Evolutionary conservation across 2,113 vertebrate species (phyloP).

Genomic region (Phrynocephalus versicolor): DNA sequence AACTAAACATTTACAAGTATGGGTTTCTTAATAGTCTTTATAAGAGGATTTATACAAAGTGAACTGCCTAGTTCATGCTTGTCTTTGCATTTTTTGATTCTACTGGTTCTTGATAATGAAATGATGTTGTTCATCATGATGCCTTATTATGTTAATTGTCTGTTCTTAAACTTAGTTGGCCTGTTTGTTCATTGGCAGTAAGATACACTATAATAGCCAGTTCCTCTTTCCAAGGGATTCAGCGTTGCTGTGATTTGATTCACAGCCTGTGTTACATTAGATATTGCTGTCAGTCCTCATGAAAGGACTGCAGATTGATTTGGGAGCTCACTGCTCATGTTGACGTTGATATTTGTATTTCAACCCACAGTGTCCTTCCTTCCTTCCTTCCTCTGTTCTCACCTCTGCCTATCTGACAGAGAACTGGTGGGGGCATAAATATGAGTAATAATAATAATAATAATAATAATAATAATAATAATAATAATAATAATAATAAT

Average conservation of each 20-base stretch:
- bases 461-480: too few species aligned
- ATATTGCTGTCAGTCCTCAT: too few species aligned
- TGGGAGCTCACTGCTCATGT: too few species aligned
- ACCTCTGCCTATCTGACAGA: too few species aligned
- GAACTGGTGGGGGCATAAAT: too few species aligned
- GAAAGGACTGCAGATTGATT: not conserved
- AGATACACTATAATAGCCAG: not conserved
- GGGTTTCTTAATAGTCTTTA: not conserved
- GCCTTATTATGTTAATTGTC: not conserved
- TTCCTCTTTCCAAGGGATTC: not conserved
- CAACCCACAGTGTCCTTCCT: too few species aligned
- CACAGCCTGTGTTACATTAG: not conserved
- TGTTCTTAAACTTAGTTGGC: not conserved
- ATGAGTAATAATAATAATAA: too few species aligned
- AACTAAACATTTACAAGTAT: constrained; percentile 9
- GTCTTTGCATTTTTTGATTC: not conserved
- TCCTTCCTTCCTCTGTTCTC: too few species aligned
- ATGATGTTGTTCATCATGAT: not conserved
- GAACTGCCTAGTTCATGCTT: not conserved
- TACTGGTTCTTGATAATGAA: not conserved
- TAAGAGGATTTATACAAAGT: not conserved
- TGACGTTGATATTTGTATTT: too few species aligned
- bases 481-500: too few species aligned
- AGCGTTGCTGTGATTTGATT: too few species aligned
- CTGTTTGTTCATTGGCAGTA: not conserved